Percentiles rank a stretch among this genome's conserved stretches.
These are phyloP conservation scores for Scotopteryx bipunctaria DNA, from an alignment of 2,888 invertebrate genomes.

Conservation along the genomic window DNA sequence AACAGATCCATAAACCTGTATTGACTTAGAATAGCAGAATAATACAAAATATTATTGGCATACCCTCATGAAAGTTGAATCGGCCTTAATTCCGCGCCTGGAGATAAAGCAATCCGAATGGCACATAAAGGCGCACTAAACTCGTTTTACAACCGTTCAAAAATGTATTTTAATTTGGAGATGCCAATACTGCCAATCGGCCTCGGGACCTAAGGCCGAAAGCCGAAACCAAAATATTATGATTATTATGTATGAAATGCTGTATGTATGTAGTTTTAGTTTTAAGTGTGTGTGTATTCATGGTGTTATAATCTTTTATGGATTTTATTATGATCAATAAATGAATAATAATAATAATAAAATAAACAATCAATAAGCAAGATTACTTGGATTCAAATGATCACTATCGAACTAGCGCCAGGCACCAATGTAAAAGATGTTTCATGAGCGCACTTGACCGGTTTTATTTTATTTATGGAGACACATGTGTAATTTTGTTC, in stretches of 20 bases:
- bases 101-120: conserved; percentile 18
- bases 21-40: background rate
- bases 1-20: background rate
- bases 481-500: too few species aligned
- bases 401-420: too few species aligned
- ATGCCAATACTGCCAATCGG: background rate
- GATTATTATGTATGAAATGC: background rate
- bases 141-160: conserved; percentile 26
- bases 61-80: conserved; percentile 15
- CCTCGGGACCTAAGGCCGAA: background rate
- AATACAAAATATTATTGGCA: conserved; percentile 3
- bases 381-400: too few species aligned
- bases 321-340: too few species aligned
- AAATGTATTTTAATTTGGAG: conserved; percentile 20
- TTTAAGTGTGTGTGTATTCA: too few species aligned
- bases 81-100: conserved; percentile 6
- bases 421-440: too few species aligned
- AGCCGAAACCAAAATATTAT: background rate
- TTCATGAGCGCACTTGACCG: too few species aligned
- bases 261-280: too few species aligned
- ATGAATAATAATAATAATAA: too few species aligned
- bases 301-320: too few species aligned
- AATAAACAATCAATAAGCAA: too few species aligned
- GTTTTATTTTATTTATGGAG: too few species aligned
- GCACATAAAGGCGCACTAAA: conserved; percentile 22